Evolutionary conservation across 2,113 vertebrate species (phyloP).

Genomic region (Nasalis larvatus): DNA sequence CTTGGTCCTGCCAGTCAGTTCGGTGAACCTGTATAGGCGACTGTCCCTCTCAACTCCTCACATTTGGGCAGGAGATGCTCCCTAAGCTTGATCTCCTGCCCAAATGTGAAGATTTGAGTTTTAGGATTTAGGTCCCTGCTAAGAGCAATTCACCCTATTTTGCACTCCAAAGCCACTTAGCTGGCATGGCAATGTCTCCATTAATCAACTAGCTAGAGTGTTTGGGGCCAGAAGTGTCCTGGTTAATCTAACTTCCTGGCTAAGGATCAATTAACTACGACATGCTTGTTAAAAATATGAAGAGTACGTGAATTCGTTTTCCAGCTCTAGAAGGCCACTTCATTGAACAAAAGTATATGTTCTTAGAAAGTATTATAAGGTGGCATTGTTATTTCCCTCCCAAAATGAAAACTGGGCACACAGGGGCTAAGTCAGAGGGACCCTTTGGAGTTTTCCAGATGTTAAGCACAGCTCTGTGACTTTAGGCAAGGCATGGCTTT

Average conservation of each 20-base stretch:
- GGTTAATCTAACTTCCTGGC: slow-evolving; percentile 48
- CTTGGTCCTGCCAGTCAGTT: neutral
- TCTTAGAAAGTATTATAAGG: slow-evolving; percentile 15
- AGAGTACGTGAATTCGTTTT: neutral
- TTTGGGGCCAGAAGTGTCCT: slow-evolving; percentile 27
- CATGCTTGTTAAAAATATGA: slow-evolving; percentile 14
- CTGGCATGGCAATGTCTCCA: neutral
- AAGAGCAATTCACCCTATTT: neutral
- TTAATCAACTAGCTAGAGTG: neutral
- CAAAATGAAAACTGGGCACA: neutral
- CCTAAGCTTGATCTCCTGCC: neutral
- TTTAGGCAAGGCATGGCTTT: neutral
- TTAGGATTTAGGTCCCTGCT: neutral
- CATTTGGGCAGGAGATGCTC: too few species aligned
- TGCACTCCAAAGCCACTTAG: neutral
- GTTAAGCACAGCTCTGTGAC: neutral
- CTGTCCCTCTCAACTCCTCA: neutral
- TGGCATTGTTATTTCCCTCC: neutral
- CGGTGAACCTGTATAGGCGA: neutral
- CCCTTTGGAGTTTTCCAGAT: rapidly evolving
- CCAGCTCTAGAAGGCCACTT: neutral
- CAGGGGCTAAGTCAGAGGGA: neutral
- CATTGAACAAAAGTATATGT: neutral
- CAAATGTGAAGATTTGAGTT: neutral
- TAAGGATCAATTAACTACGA: neutral